Evolutionary conservation across 2,888 invertebrate species (phyloP).

Genomic region (Parapristionchus giblindavisi): DNA sequence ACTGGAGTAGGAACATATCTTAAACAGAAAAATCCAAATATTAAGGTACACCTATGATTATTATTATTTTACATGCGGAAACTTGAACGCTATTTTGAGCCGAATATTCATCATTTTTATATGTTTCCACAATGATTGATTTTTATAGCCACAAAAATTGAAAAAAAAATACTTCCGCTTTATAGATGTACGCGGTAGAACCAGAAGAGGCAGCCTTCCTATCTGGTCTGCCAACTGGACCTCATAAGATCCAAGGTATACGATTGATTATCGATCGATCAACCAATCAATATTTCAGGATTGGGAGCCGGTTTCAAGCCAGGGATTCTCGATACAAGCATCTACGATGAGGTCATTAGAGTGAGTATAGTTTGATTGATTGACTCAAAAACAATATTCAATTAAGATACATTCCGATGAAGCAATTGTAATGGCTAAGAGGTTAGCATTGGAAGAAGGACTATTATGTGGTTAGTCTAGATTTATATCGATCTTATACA

Average conservation of each 20-base stretch:
- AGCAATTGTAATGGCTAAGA: conserved; percentile 63
- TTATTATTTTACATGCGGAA: too few species aligned
- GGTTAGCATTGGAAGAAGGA: conserved; percentile 63
- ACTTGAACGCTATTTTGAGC: too few species aligned
- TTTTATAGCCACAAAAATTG: too few species aligned
- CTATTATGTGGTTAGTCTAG: conserved; percentile 60
- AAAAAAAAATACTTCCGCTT: too few species aligned
- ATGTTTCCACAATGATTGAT: too few species aligned
- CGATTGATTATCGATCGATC: not conserved
- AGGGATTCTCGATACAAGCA: conserved; percentile 52
- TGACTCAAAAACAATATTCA: not conserved
- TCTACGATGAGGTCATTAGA: conserved; percentile 56
- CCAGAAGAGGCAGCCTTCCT: conserved; percentile 58
- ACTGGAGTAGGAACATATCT: conserved; percentile 64
- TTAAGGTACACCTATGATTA: conserved; percentile 54
- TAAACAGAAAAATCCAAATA: conserved; percentile 58
- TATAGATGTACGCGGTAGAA: conserved; percentile 55
- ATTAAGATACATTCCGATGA: conserved; percentile 48
- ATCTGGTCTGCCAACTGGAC: conserved; percentile 53
- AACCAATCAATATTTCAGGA: conserved; percentile 40
- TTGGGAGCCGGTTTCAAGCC: conserved; percentile 63
- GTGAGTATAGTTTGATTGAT: not conserved
- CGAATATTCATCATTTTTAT: too few species aligned
- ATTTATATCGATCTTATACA: too few species aligned
- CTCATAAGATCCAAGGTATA: conserved; percentile 63